A percentile compares a stretch with the other conserved stretches of the same genome.
Evolutionary conservation across 2,888 invertebrate genomes (phyloP).

Genomic region (Meganola albula): DNA sequence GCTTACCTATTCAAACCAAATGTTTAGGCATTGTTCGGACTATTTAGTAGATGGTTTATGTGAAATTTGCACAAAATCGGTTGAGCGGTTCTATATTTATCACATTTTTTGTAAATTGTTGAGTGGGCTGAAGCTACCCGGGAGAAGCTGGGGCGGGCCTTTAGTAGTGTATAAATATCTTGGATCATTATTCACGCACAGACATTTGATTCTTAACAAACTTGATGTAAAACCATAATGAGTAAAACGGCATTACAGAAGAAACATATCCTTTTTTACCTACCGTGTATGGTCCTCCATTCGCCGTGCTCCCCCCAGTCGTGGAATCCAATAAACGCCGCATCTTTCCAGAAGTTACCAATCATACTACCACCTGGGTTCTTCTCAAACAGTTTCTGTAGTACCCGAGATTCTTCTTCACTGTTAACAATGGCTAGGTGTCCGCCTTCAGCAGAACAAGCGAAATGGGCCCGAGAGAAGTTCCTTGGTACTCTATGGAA

Average conservation of each 20-base stretch:
- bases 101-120: no score
- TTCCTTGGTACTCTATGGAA: slow-evolving; percentile 37
- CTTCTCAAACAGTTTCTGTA: slow-evolving; percentile 30
- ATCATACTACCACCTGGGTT: slow-evolving; percentile 17
- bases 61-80: no score
- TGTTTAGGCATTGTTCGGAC: no score
- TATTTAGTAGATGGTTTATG: no score
- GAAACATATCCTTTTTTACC: not conserved
- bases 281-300: slow-evolving; percentile 42
- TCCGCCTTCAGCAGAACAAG: slow-evolving; percentile 44
- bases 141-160: no score
- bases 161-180: no score
- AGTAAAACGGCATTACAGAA: not conserved
- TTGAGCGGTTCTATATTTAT: no score
- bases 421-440: slow-evolving; percentile 46
- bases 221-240: not conserved
- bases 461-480: slow-evolving; percentile 42
- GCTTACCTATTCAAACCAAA: no score
- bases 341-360: slow-evolving; percentile 25
- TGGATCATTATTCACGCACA: no score
- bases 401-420: slow-evolving; percentile 28
- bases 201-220: no score
- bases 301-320: slow-evolving; percentile 35
- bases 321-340: slow-evolving; percentile 33
- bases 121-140: no score